Conservation (phyloP, 2,888 invertebrate species). For the Spicauda simplicius region DNA sequence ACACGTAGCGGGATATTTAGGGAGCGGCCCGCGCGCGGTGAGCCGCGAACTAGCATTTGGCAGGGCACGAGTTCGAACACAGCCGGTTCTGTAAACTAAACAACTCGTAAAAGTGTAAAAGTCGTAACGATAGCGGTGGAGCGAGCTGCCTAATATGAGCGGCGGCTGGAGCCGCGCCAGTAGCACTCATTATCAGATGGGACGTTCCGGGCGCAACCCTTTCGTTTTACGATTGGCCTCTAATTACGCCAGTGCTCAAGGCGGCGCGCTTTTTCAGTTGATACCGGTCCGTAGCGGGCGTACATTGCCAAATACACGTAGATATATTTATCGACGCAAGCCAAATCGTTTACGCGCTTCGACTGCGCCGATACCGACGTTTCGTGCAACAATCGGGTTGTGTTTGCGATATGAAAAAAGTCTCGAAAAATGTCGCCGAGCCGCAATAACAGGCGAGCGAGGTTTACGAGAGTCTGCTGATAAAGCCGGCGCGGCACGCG, state of each 20-base stretch:
- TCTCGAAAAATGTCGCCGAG: constrained; percentile 70
- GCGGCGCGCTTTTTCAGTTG: constrained; percentile 75
- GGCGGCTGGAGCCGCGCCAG: constrained; percentile 80
- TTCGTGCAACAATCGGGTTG: constrained; percentile 48
- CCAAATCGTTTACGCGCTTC: constrained; percentile 72
- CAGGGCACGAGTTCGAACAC: constrained; percentile 69
- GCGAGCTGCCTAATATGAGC: constrained; percentile 79
- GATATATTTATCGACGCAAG: constrained; percentile 73
- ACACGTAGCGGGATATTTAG: constrained; percentile 76
- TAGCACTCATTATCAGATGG: constrained; percentile 83
- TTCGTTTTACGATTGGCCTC: constrained; percentile 84
- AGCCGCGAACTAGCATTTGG: constrained; percentile 84
- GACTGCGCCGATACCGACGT: constrained; percentile 56
- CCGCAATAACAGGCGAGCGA: constrained; percentile 76
- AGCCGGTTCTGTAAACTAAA: constrained; percentile 79
- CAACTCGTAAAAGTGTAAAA: constrained; percentile 85
- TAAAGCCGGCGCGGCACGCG: constrained; percentile 69
- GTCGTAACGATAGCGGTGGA: constrained; percentile 79
- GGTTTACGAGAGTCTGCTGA: constrained; percentile 80
- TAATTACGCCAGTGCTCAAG: constrained; percentile 82
- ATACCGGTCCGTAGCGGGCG: constrained; percentile 59
- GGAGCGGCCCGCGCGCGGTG: constrained; percentile 72
- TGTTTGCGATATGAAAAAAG: constrained; percentile 77
- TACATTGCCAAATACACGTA: constrained; percentile 68
- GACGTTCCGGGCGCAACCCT: constrained; percentile 77